These are phyloP conservation scores for Phenganax stokvisi DNA, from an alignment of 92 coral and sea anemone species.

Conservation along the genomic window DNA sequence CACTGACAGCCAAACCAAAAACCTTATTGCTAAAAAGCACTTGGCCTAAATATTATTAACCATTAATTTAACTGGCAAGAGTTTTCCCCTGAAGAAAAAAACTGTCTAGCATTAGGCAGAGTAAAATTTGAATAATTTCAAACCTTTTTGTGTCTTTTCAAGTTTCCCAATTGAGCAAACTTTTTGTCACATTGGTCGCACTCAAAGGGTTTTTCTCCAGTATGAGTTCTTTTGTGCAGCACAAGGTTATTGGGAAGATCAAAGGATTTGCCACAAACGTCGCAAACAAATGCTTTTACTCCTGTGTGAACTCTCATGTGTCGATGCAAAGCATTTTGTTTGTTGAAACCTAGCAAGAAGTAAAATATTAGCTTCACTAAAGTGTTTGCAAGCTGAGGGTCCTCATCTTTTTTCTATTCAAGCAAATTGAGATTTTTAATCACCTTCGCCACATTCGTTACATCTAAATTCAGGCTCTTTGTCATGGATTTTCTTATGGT, in stretches of 20 bases:
- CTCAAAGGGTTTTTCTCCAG: constrained; percentile 1
- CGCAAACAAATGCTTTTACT: constrained; percentile 2
- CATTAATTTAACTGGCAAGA: too few relatives aligned
- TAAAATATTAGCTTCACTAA: too few relatives aligned
- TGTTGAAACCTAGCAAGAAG: neutral
- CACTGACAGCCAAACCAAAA: too few relatives aligned
- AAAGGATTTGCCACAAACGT: constrained; percentile 10
- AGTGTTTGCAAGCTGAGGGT: too few relatives aligned
- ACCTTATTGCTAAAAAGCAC: too few relatives aligned
- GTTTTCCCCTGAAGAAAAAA: too few relatives aligned
- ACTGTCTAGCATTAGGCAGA: too few relatives aligned
- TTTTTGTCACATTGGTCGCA: constrained; percentile 10
- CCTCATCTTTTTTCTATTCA: too few relatives aligned
- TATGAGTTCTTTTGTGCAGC: neutral
- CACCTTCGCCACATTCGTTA: neutral
- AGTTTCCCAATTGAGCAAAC: constrained; percentile 12
- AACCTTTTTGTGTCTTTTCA: constrained; percentile 11
- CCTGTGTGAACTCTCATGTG: constrained; percentile 13
- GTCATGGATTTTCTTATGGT: constrained; percentile 8
- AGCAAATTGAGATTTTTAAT: too few relatives aligned
- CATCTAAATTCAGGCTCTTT: constrained; percentile 17
- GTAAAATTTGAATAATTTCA: too few relatives aligned
- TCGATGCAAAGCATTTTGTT: neutral
- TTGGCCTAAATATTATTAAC: too few relatives aligned
- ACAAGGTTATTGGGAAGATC: neutral